Evolutionary conservation across 1,140 invertebrate genomes (phyloP).

Genomic region (Rhagoletis zephyria): DNA sequence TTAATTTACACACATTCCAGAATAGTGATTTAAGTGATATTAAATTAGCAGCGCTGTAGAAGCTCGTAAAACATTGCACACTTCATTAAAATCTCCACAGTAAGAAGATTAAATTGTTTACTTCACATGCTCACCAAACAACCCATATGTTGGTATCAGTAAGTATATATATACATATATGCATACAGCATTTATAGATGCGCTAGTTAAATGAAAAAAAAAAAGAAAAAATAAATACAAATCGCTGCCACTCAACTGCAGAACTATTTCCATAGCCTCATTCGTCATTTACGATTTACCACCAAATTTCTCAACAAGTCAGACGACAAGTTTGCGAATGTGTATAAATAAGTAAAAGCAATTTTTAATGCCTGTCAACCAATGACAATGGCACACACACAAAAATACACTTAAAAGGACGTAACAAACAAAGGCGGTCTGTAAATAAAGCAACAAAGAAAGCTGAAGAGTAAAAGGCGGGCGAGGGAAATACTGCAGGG

Average conservation of each 20-base stretch:
- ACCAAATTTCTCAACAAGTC: neutral
- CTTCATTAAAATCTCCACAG: too few species aligned
- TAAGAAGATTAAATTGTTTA: too few species aligned
- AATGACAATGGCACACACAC: neutral
- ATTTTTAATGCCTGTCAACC: slow-evolving; percentile 19
- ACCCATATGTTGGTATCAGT: too few species aligned
- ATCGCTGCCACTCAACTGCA: slow-evolving; percentile 11
- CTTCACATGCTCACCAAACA: too few species aligned
- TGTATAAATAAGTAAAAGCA: neutral
- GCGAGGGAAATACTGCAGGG: neutral
- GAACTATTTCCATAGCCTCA: neutral
- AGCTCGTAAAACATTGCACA: too few species aligned
- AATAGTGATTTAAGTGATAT: too few species aligned
- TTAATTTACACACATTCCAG: too few species aligned
- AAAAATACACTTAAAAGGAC: neutral
- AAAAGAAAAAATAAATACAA: neutral
- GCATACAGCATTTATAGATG: too few species aligned
- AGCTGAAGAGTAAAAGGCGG: neutral
- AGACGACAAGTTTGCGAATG: too few species aligned
- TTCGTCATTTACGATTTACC: slow-evolving; percentile 1
- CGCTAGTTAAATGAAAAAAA: too few species aligned
- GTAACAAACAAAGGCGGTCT: slow-evolving; percentile 15
- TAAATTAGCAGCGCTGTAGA: too few species aligned
- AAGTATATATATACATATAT: too few species aligned
- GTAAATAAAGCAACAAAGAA: neutral